Evolutionary conservation across 2,113 vertebrate species (phyloP).

Genomic region (Archilochus colubris): DNA sequence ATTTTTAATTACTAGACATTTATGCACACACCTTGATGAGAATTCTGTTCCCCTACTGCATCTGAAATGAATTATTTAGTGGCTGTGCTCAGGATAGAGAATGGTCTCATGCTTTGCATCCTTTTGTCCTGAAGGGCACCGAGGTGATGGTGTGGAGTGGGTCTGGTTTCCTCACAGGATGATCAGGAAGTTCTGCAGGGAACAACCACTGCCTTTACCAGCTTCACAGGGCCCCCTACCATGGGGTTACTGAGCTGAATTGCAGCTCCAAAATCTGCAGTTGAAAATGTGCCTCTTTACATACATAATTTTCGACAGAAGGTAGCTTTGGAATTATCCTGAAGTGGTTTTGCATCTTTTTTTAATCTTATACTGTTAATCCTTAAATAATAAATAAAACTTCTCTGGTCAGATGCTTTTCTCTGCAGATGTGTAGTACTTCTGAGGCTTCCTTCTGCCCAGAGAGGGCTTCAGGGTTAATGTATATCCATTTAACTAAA

Average conservation of each 20-base stretch:
- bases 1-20: background rate
- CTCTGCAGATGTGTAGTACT: background rate
- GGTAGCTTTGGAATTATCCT: background rate
- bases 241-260: background rate
- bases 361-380: conserved; percentile 19
- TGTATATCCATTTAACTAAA: conserved; percentile 51
- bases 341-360: background rate
- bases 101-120: accelerated
- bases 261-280: background rate
- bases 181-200: background rate
- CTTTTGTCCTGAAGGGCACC: background rate
- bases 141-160: accelerated
- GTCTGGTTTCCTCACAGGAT: accelerated
- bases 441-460: background rate
- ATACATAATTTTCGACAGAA: background rate
- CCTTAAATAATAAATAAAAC: conserved; percentile 4
- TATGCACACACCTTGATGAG: accelerated
- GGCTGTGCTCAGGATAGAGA: background rate
- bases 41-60: background rate
- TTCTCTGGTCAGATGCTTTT: background rate
- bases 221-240: background rate
- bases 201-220: background rate
- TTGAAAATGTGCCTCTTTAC: background rate
- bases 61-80: background rate
- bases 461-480: conserved; percentile 24